Evolutionary conservation across 2,113 vertebrate genomes (phyloP), one percentile per base, ranked within the genome.

Genomic region (Chaetorhynchus papuensis): DNA sequence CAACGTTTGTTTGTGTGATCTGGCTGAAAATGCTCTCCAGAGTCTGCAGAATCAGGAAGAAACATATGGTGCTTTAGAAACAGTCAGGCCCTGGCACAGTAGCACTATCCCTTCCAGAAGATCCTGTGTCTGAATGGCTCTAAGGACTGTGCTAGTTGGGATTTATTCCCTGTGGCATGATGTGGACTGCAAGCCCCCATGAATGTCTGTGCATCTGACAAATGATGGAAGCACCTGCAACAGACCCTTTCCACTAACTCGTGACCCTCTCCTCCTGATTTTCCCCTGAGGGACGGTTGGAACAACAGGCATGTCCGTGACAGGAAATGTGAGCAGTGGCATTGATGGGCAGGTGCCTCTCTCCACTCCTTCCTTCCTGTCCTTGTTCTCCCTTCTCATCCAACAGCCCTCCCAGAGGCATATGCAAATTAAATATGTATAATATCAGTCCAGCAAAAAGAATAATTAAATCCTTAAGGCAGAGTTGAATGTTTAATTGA

Each of bases 1-100:
- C 98, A 7, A 99, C 68, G 27, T 99, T 99, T 74, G 98, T 98
- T 3, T 98, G 42, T 10, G 96, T 85, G 88, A 99, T 99, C 87
- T 99, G 98, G 26, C 80, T 94, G 86, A 99, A 99, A 86, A 99
- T 17, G 0, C 97, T 98, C 88, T 97, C 75, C 68, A 99, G 96
- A 26, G 98, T 98, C 99, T 99, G 96, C 60, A 96, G 92, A 96
- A 82, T 49, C 76, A 81, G 85, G 64, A 56, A 63, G 54, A 92
- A 71, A 84, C 4, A 26, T 1, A 7, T 4, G 7, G 9, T 39
- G 33, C 22, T 79, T 69, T 64, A 75, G n/a, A 83, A 86, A 66
- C 8, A 28, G 4, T 12, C 10, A 3, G 8, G 4, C 20, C 27
- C 23, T 78, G 52, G 54, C 35, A 59, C 27, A 57, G 59, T 7